Conservation (phyloP, 2,888 invertebrate genomes). For the Drosophila eohydei region DNA sequence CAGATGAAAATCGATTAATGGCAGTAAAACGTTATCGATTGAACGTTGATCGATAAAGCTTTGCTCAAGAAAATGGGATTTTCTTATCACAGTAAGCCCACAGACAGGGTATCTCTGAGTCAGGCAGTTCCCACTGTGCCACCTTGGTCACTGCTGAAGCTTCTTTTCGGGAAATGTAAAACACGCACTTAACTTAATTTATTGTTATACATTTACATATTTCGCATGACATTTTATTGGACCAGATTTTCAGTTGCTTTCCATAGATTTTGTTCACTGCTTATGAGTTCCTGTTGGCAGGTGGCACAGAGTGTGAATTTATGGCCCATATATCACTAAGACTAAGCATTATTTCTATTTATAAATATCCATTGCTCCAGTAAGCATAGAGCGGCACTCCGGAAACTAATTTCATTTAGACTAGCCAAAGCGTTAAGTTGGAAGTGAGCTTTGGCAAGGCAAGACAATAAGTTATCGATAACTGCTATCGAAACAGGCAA, state of each 20-base stretch:
- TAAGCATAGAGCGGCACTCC: no score
- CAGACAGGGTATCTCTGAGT: neutral
- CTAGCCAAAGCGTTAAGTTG: neutral
- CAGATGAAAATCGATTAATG: no score
- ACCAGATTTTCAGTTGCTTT: slow-evolving; percentile 4
- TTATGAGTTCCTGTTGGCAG: slow-evolving; percentile 39
- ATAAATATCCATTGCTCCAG: neutral
- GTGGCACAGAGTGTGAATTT: slow-evolving; percentile 47
- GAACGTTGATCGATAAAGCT: neutral
- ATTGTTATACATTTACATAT: slow-evolving; percentile 71
- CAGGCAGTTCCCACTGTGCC: neutral
- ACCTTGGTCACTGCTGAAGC: neutral
- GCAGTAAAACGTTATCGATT: neutral
- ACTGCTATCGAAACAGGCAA: neutral
- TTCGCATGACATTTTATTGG: slow-evolving; percentile 59
- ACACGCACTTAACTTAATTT: slow-evolving; percentile 64
- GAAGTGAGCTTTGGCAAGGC: neutral
- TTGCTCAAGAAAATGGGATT: neutral
- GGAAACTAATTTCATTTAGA: neutral
- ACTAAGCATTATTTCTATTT: neutral
- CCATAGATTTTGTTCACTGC: slow-evolving; percentile 2
- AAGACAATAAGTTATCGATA: slow-evolving; percentile 1
- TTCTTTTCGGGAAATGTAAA: slow-evolving; percentile 53
- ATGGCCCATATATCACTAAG: slow-evolving; percentile 45
- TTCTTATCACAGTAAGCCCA: neutral